Percentiles rank a stretch among this genome's conserved stretches.
phyloP scores from a whole-genome alignment of 2,797 vertebrate genomes.

The Myoxocephalus aenaeus region DNA sequence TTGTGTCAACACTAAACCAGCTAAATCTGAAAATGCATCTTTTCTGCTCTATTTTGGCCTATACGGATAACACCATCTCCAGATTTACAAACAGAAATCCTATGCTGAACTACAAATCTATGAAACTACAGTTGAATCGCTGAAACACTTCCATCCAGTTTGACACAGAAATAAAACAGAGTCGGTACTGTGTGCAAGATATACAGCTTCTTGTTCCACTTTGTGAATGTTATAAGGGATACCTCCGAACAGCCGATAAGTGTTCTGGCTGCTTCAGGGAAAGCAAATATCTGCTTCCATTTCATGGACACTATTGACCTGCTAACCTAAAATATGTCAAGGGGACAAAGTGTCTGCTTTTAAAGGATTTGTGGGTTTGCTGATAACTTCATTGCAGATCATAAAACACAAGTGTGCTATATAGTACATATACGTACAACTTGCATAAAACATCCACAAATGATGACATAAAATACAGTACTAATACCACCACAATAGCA shows the following conservation, averaged over 20 bases:
- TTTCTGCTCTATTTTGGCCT: neutral
- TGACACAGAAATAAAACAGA: constrained; percentile 1
- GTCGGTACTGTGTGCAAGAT: neutral
- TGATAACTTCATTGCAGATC: constrained; percentile 1
- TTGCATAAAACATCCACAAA: neutral
- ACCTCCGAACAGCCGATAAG: constrained; percentile 12
- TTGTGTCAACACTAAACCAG: neutral
- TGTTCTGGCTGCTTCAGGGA: constrained; percentile 15
- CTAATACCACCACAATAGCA: neutral
- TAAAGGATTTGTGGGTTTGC: constrained; percentile 15
- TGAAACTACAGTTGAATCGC: neutral
- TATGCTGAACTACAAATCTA: neutral
- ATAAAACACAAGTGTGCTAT: neutral
- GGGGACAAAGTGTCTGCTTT: constrained; percentile 35
- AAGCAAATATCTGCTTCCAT: constrained; percentile 22
- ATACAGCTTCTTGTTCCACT: neutral
- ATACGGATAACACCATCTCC: neutral
- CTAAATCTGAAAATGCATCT: constrained; percentile 7
- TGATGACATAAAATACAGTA: neutral
- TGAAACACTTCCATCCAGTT: neutral
- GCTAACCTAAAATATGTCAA: constrained; percentile 39
- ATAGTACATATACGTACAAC: neutral
- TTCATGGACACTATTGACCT: constrained; percentile 27
- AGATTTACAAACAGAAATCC: constrained; percentile 3
- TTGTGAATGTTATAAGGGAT: neutral